A percentile compares a stretch with the other conserved stretches of the same genome.
Conservation (phyloP, 2,113 vertebrate genomes). For the Condylura cristata region DNA sequence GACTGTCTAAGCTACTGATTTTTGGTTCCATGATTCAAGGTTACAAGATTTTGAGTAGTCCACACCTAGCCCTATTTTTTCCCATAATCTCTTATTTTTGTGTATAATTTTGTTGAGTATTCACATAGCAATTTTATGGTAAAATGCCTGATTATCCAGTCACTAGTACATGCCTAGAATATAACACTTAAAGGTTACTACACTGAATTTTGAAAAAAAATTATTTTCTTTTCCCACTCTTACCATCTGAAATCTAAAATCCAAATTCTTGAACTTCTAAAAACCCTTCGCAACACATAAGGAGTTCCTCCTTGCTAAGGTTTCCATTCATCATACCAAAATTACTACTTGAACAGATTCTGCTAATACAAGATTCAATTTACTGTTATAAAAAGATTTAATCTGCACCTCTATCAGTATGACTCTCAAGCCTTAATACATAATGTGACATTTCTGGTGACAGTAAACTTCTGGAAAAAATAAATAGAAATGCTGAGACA, state of each 20-base stretch:
- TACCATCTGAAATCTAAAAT: slow-evolving; percentile 43
- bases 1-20: neutral
- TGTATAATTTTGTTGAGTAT: neutral
- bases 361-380: neutral
- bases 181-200: slow-evolving; percentile 4
- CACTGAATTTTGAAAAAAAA: slow-evolving; percentile 36
- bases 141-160: slow-evolving; percentile 45
- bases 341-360: slow-evolving; percentile 2
- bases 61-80: neutral
- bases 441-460: slow-evolving; percentile 20
- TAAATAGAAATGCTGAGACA: neutral
- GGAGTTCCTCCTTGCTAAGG: neutral
- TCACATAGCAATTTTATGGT: neutral
- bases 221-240: slow-evolving; percentile 7
- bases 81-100: neutral
- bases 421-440: slow-evolving; percentile 26
- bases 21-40: slow-evolving; percentile 22
- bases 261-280: slow-evolving; percentile 19
- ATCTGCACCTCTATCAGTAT: neutral
- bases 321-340: neutral
- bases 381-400: neutral
- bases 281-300: neutral
- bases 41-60: neutral
- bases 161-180: neutral
- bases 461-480: slow-evolving; percentile 50